phyloP scores from a whole-genome alignment of 2,113 vertebrate species.

The Rhineura floridana region DNA sequence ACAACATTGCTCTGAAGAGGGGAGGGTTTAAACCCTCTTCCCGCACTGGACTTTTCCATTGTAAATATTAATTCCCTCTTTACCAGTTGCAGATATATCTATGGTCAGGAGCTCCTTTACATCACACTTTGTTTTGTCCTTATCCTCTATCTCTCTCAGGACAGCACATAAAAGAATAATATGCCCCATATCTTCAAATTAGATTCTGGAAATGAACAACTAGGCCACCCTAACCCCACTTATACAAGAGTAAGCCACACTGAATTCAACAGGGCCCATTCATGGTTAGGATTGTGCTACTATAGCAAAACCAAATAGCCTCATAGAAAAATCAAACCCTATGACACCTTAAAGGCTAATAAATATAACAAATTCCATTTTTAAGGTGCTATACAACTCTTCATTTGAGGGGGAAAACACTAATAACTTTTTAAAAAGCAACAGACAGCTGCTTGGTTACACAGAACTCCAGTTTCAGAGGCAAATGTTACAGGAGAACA shows the following conservation, averaged over 20 bases:
- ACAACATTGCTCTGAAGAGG: neutral
- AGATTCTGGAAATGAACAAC: neutral
- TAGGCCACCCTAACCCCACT: too few species aligned
- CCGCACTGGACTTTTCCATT: neutral
- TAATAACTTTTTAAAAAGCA: neutral
- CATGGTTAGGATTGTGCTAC: neutral
- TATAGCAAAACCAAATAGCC: neutral
- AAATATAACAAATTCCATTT: neutral
- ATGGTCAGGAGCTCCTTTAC: neutral
- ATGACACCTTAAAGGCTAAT: neutral
- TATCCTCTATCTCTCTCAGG: neutral
- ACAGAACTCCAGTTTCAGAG: neutral
- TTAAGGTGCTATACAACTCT: neutral
- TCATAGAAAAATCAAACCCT: too few species aligned
- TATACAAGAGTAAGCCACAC: too few species aligned
- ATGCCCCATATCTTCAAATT: neutral
- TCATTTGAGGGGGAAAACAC: neutral
- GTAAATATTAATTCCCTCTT: neutral
- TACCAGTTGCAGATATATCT: neutral
- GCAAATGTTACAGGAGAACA: neutral
- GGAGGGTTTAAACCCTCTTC: neutral
- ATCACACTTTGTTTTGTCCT: neutral
- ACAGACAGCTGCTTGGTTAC: too few species aligned
- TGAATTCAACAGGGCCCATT: too few species aligned
- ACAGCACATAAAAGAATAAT: neutral